Evolutionary conservation across 2,797 vertebrate genomes (phyloP).

Genomic region (Neosilurus mollespiculum): DNA sequence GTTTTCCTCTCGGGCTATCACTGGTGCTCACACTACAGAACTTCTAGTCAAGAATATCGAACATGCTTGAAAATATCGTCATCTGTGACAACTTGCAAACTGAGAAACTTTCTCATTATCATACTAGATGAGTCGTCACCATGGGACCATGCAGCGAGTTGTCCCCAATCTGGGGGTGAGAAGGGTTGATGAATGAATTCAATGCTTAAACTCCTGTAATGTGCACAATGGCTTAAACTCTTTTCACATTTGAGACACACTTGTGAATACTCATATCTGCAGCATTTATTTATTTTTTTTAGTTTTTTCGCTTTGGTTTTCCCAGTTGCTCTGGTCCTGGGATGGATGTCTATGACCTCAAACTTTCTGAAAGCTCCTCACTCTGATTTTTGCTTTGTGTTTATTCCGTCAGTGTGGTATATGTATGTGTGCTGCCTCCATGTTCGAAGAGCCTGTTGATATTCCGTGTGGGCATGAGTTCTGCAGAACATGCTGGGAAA

Average conservation of each 20-base stretch:
- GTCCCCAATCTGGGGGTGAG: background rate
- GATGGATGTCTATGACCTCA: background rate
- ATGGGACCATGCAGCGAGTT: background rate
- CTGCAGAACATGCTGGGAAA: conserved; percentile 97
- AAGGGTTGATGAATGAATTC: background rate
- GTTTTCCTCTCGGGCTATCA: background rate
- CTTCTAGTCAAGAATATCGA: background rate
- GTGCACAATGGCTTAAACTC: background rate
- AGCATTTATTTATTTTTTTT: background rate
- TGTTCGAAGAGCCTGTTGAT: conserved; percentile 96
- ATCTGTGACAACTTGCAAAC: background rate
- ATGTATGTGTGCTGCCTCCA: conserved; percentile 93
- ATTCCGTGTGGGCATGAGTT: conserved; percentile 97
- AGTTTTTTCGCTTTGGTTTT: background rate
- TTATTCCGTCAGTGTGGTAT: conserved; percentile 86
- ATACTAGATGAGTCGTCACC: background rate
- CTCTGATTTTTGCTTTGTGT: conserved; percentile 13
- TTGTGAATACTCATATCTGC: background rate
- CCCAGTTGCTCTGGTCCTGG: background rate
- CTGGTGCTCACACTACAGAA: background rate
- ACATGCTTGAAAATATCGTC: background rate
- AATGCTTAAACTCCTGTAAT: background rate
- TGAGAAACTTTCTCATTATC: background rate
- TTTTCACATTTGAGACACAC: background rate
- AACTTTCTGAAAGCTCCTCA: background rate